phyloP scores from a whole-genome alignment of 2,888 invertebrate genomes.

The Platerodrilus igneus region DNA sequence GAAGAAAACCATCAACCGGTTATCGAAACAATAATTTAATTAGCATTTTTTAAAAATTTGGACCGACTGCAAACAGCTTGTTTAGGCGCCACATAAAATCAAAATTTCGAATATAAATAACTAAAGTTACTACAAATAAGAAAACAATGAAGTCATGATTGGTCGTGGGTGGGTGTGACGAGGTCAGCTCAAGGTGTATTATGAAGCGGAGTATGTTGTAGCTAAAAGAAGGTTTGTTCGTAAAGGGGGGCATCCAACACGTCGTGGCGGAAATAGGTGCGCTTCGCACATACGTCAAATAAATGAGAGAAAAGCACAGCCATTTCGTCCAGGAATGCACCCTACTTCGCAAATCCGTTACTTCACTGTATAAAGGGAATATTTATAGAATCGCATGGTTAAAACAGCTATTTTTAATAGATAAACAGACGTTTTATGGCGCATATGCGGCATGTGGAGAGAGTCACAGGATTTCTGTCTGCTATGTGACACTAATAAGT shows the following conservation, averaged over 20 bases:
- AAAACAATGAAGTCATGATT: too few species aligned
- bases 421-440: constrained; percentile 14
- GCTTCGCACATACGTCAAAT: constrained; percentile 24
- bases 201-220: constrained; percentile 5
- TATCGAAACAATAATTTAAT: too few species aligned
- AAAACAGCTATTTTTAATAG: constrained; percentile 12
- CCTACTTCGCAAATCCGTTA: constrained; percentile 12
- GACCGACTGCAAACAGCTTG: too few species aligned
- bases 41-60: too few species aligned
- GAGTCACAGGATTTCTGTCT: constrained; percentile 11
- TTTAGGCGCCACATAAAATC: too few species aligned
- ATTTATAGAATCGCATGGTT: constrained; percentile 14
- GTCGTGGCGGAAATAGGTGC: constrained; percentile 25
- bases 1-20: too few species aligned
- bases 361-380: constrained; percentile 15
- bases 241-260: constrained; percentile 23
- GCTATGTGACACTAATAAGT: constrained; percentile 17
- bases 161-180: constrained; percentile 17
- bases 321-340: constrained; percentile 13
- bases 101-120: too few species aligned
- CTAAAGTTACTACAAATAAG: too few species aligned
- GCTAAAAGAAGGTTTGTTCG: constrained; percentile 4
- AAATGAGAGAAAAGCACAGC: constrained; percentile 21
- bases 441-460: constrained; percentile 21
- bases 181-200: constrained; percentile 7